A percentile compares a stretch with the other conserved stretches of the same genome.
These are phyloP conservation scores for Lamprologus tigripictilis DNA, from an alignment of 2,113 vertebrate species.

Conservation along the genomic window DNA sequence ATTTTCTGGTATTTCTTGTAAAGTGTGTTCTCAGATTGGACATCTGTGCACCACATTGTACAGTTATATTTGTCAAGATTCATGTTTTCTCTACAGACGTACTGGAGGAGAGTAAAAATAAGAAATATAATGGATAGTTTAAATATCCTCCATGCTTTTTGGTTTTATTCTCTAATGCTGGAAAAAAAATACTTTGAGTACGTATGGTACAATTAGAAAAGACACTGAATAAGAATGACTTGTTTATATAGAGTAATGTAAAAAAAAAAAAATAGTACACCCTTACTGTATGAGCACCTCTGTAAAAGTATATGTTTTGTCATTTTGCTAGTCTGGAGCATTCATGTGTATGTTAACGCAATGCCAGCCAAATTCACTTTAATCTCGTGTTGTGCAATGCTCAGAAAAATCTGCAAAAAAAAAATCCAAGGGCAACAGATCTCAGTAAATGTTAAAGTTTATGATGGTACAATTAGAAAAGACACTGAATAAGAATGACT, in stretches of 20 bases:
- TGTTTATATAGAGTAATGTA: not conserved
- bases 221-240: too few relatives aligned
- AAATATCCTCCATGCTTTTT: not conserved
- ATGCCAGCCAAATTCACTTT: not conserved
- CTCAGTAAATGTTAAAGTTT: not conserved
- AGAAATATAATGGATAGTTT: not conserved
- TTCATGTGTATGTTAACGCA: not conserved
- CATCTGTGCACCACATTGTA: not conserved
- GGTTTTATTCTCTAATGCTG: not conserved
- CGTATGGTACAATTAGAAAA: too few relatives aligned
- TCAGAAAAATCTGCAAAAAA: not conserved
- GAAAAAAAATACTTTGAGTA: not conserved
- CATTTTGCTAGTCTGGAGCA: not conserved
- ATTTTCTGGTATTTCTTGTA: not conserved
- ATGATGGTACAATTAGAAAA: not conserved
- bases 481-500: not conserved
- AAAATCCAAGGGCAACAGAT: not conserved
- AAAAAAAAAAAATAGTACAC: not conserved
- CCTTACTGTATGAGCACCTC: not conserved
- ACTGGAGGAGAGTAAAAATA: not conserved
- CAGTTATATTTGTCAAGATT: not conserved
- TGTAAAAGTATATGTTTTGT: not conserved
- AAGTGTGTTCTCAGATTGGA: not conserved
- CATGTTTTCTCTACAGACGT: not conserved
- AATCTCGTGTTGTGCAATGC: not conserved